These are phyloP conservation scores for Sinodicranocentrus sp. DNA, from an alignment of 2,888 invertebrate species.

Conservation along the genomic window DNA sequence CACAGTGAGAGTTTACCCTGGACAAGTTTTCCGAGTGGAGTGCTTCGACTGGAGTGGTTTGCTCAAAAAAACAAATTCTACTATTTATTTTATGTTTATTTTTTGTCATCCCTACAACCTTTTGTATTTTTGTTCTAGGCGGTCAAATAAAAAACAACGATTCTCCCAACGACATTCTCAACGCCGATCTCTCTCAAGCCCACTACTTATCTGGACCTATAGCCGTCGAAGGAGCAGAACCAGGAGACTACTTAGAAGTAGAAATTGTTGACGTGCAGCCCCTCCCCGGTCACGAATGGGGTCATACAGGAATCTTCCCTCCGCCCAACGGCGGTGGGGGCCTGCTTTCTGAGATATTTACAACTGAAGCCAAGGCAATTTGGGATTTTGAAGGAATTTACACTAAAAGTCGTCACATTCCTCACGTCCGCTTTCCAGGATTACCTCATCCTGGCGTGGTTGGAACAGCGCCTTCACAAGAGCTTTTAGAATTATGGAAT, in stretches of 20 bases:
- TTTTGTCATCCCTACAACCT: background rate
- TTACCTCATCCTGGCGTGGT: conserved; percentile 68
- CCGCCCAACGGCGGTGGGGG: conserved; percentile 41
- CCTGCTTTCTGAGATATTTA: conserved; percentile 32
- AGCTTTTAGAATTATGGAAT: conserved; percentile 68
- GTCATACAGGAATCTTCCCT: conserved; percentile 65
- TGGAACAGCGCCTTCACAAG: conserved; percentile 65
- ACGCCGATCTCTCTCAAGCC: conserved; percentile 33
- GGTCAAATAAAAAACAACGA: conserved; percentile 71
- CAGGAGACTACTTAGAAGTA: conserved; percentile 72
- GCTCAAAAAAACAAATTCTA: background rate
- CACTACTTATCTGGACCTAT: conserved; percentile 71
- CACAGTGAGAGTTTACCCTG: conserved; percentile 62
- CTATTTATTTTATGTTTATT: too few species aligned
- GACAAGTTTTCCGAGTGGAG: conserved; percentile 70
- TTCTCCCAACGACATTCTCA: conserved; percentile 50
- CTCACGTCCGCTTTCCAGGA: conserved; percentile 67
- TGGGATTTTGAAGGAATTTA: conserved; percentile 73
- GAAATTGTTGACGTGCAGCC: conserved; percentile 73
- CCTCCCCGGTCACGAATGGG: conserved; percentile 69
- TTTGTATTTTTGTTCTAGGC: too few species aligned
- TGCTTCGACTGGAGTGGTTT: conserved; percentile 68
- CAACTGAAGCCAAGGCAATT: conserved; percentile 65
- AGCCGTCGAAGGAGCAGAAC: conserved; percentile 69
- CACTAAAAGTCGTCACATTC: conserved; percentile 71